These are phyloP conservation scores for Salmo trutta DNA, from an alignment of 2,797 vertebrate species.

Conservation along the genomic window DNA sequence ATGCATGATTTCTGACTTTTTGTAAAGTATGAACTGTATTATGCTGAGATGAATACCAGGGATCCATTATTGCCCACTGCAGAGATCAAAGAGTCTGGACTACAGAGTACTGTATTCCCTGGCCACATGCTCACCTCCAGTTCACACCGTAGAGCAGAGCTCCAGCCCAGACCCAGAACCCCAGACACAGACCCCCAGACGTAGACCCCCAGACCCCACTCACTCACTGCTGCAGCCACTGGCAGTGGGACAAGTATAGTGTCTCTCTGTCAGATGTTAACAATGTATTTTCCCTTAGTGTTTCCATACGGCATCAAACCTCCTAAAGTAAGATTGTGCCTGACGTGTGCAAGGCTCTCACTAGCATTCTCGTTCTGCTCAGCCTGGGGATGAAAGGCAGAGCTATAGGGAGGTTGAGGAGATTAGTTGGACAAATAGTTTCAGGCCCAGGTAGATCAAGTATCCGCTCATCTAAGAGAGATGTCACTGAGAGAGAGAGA, in stretches of 20 bases:
- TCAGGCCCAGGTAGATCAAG: conserved; percentile 56
- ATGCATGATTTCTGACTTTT: neutral
- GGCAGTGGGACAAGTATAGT: neutral
- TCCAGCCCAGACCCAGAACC: no score
- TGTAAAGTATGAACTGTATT: neutral
- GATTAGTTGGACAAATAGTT: conserved; percentile 54
- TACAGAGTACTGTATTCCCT: neutral
- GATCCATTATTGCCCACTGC: no score
- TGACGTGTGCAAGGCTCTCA: no score
- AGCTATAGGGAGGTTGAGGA: conserved; percentile 24
- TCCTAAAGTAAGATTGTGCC: no score
- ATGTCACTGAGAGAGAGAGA: neutral
- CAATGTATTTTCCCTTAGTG: no score
- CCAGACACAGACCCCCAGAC: neutral
- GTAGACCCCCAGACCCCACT: neutral
- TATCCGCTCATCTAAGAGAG: conserved; percentile 43
- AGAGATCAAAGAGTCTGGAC: no score
- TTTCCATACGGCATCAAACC: no score
- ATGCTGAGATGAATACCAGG: no score
- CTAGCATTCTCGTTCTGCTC: no score
- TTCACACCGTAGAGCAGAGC: neutral
- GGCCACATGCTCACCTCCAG: conserved; percentile 3
- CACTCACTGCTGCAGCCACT: neutral
- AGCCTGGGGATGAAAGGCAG: no score
- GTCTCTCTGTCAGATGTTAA: neutral